Evolutionary conservation across 2,888 invertebrate species (phyloP).

Genomic region (Phyllotreta cruciferae): DNA sequence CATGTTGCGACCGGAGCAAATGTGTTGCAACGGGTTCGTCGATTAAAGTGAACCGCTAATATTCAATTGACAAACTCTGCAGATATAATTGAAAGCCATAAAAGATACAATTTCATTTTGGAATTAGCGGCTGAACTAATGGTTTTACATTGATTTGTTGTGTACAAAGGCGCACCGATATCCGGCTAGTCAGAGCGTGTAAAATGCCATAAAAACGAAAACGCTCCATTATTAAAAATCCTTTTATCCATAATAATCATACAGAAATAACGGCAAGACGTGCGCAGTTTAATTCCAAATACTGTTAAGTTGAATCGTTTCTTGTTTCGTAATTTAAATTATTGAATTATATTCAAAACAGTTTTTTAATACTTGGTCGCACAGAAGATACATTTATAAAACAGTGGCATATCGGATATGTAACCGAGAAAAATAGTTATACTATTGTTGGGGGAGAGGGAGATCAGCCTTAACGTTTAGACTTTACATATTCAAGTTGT

Average conservation of each 20-base stretch:
- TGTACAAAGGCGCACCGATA: slow-evolving; percentile 17
- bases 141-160: slow-evolving; percentile 15
- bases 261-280: slow-evolving; percentile 7
- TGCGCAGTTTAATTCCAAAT: no score
- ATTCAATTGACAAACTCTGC: slow-evolving; percentile 1
- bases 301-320: no score
- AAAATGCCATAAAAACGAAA: slow-evolving; percentile 26
- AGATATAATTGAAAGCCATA: slow-evolving; percentile 24
- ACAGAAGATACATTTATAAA: background rate
- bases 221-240: slow-evolving; percentile 21
- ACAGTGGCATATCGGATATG: background rate
- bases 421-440: background rate
- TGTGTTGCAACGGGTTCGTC: no score
- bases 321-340: no score
- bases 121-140: slow-evolving; percentile 21
- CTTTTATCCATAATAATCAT: slow-evolving; percentile 22
- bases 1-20: no score
- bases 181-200: slow-evolving; percentile 21
- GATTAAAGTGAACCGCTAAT: background rate
- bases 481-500: slow-evolving; percentile 1
- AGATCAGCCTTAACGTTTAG: slow-evolving; percentile 8
- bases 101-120: slow-evolving; percentile 21
- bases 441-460: slow-evolving; percentile 12
- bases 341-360: no score
- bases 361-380: no score